phyloP scores from a whole-genome alignment of 2,113 vertebrate species.

The Misgurnus mizolepis region DNA sequence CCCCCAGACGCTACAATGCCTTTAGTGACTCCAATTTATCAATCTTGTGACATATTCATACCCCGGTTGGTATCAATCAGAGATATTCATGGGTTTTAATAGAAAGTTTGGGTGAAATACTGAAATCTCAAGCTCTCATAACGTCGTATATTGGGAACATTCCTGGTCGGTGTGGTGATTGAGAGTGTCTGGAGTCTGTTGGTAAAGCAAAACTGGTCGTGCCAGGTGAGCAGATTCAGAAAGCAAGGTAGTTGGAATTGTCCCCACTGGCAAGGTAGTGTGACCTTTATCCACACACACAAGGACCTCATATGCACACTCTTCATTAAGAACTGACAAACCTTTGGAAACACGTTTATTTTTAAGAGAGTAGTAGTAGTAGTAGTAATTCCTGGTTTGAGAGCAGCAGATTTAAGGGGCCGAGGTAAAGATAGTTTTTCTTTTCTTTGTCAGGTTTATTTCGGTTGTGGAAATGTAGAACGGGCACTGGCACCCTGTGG shows the following conservation, averaged over 20 bases:
- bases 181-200: background rate
- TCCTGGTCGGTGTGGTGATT: constrained; percentile 9
- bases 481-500: too few species aligned
- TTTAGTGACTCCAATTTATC: constrained; percentile 45
- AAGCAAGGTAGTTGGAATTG: background rate
- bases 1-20: constrained; percentile 41
- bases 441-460: too few species aligned
- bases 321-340: too few species aligned
- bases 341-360: too few species aligned
- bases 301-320: background rate
- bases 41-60: constrained; percentile 38
- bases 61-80: constrained; percentile 38
- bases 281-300: constrained; percentile 4
- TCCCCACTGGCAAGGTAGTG: background rate
- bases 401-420: too few species aligned
- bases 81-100: constrained; percentile 37
- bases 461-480: too few species aligned
- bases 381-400: too few species aligned
- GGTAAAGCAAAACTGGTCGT: background rate
- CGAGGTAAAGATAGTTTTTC: too few species aligned
- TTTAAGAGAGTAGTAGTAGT: too few species aligned
- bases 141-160: background rate
- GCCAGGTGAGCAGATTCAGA: constrained; percentile 20
- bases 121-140: background rate
- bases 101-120: constrained; percentile 14